Evolutionary conservation across 2,888 invertebrate genomes (phyloP).

Genomic region (Drosophila mimica): DNA sequence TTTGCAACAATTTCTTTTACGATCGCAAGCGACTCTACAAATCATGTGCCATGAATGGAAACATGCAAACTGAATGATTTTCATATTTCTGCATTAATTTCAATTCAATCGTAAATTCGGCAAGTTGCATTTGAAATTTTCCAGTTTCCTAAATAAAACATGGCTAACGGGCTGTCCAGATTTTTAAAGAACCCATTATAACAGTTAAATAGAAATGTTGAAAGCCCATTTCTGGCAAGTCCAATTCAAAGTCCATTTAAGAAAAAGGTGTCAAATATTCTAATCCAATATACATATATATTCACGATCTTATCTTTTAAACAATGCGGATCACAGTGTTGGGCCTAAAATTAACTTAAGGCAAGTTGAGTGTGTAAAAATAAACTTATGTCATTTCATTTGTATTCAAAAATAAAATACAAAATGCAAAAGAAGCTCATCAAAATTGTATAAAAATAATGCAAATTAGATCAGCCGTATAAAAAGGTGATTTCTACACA

Average conservation of each 20-base stretch:
- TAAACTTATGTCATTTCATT: constrained; percentile 18
- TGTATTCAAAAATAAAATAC: constrained; percentile 7
- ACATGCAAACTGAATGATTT: not conserved
- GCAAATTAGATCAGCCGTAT: constrained; percentile 18
- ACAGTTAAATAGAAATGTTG: not conserved
- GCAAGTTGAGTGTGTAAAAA: not conserved
- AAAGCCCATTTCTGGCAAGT: not conserved
- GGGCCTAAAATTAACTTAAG: not conserved
- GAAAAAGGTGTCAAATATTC: constrained; percentile 18
- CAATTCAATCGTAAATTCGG: not conserved
- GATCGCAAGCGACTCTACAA: constrained; percentile 17
- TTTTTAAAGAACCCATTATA: not conserved
- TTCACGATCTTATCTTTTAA: not conserved
- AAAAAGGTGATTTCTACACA: not conserved
- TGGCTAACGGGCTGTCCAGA: not conserved
- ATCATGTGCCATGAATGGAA: not conserved
- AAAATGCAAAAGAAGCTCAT: constrained; percentile 21
- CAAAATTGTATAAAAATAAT: constrained; percentile 1
- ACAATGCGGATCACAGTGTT: not conserved
- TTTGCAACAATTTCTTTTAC: constrained; percentile 77
- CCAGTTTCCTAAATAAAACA: not conserved
- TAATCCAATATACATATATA: not conserved
- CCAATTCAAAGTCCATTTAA: not conserved
- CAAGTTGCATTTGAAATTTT: not conserved
- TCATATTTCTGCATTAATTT: not conserved